Percentiles rank a stretch among this genome's conserved stretches.
Evolutionary conservation across 2,797 vertebrate species (phyloP).

Genomic region (Lacerta bilineata): DNA sequence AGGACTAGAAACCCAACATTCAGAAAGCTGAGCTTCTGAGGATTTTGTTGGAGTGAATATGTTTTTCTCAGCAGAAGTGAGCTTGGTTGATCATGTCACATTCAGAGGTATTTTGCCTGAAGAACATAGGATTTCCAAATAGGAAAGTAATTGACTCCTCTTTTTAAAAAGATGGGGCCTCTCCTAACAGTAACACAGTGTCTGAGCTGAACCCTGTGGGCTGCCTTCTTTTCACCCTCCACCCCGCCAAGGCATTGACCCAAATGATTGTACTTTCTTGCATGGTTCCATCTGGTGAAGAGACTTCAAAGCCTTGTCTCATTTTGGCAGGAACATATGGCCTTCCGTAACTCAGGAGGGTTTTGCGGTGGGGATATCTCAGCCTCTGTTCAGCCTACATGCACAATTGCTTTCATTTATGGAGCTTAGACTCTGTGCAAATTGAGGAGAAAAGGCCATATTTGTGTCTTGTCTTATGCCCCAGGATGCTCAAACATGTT

Average conservation of each 20-base stretch:
- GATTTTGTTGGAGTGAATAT: background rate
- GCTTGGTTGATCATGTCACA: background rate
- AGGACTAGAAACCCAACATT: background rate
- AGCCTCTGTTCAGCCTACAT: background rate
- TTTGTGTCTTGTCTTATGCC: background rate
- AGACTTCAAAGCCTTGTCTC: slow-evolving; percentile 33
- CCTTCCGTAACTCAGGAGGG: slow-evolving; percentile 2
- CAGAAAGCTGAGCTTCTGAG: background rate
- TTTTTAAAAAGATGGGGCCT: background rate
- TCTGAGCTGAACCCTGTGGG: background rate
- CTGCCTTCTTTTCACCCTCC: too few species aligned
- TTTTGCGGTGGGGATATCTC: slow-evolving; percentile 19
- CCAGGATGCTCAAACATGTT: background rate
- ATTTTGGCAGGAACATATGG: background rate
- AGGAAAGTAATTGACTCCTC: background rate
- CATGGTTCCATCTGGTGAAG: slow-evolving; percentile 22
- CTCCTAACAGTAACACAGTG: background rate
- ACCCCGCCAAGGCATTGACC: background rate
- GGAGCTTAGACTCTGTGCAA: background rate
- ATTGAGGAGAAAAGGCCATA: too few species aligned
- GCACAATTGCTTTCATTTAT: slow-evolving; percentile 45
- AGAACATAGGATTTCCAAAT: background rate
- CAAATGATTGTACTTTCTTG: background rate
- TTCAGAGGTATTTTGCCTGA: background rate
- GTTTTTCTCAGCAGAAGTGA: background rate